Conservation (phyloP, 2,888 invertebrate species). For the Choristoneura rosaceana region DNA sequence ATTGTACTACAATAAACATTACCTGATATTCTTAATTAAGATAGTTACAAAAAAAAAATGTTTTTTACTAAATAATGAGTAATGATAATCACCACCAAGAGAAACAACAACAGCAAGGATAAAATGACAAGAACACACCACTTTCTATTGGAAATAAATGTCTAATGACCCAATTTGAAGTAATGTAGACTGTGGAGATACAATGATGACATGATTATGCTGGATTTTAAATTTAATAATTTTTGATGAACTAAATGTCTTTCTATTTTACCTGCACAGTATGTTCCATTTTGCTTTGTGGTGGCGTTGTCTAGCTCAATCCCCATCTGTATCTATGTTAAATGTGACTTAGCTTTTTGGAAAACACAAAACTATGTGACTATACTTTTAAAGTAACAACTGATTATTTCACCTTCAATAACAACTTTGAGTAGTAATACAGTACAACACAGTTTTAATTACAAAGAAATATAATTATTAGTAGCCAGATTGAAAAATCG, state of each 20-base stretch:
- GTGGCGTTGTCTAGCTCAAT: constrained; percentile 1
- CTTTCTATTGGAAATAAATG: not conserved
- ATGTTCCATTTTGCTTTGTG: constrained; percentile 12
- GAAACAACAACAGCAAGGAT: not conserved
- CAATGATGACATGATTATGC: not conserved
- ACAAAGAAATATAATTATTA: not conserved
- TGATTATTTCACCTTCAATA: not conserved
- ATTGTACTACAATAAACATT: not conserved
- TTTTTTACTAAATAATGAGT: not conserved
- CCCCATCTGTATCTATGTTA: constrained; percentile 12
- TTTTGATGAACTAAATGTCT: constrained; percentile 1
- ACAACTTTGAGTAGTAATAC: not conserved
- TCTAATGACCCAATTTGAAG: constrained; percentile 4
- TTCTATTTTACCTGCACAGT: constrained; percentile 10
- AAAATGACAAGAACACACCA: not conserved
- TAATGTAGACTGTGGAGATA: not conserved
- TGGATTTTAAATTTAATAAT: not conserved
- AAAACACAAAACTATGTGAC: not conserved
- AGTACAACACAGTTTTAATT: not conserved
- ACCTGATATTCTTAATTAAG: not conserved
- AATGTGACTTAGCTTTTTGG: not conserved
- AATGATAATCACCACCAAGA: not conserved
- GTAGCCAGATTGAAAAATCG: not conserved
- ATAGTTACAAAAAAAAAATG: not conserved
- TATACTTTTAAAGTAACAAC: not conserved